These are phyloP conservation scores for Apantesis nais DNA, from an alignment of 2,888 invertebrate species.

Conservation along the genomic window DNA sequence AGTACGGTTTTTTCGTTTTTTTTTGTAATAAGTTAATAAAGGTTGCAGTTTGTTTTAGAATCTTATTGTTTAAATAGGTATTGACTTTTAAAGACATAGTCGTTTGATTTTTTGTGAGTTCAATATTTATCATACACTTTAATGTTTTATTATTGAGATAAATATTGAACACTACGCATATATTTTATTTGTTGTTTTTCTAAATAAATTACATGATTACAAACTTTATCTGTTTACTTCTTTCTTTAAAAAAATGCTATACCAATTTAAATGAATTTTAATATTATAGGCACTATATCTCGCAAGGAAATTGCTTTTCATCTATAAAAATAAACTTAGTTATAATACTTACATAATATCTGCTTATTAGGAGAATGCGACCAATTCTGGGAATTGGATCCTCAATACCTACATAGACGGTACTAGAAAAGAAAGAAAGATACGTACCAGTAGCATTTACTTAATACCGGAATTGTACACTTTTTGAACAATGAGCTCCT, in stretches of 20 bases:
- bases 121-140: too few relatives aligned
- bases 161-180: background rate
- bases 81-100: too few relatives aligned
- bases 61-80: too few relatives aligned
- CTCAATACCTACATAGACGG: background rate
- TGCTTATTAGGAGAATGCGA: too few relatives aligned
- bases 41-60: background rate
- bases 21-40: background rate
- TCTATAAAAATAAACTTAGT: background rate
- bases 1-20: too few relatives aligned
- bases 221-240: background rate
- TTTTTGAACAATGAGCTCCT: background rate
- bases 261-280: background rate
- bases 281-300: background rate
- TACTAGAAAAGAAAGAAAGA: background rate
- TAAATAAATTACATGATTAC: background rate
- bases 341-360: background rate
- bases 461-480: background rate
- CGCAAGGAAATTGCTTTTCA: background rate
- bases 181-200: background rate
- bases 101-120: too few relatives aligned
- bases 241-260: background rate
- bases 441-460: too few relatives aligned
- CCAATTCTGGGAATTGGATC: too few relatives aligned
- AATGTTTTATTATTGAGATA: background rate